phyloP scores from a whole-genome alignment of 2,888 invertebrate genomes.

The Sabatieria punctata region DNA sequence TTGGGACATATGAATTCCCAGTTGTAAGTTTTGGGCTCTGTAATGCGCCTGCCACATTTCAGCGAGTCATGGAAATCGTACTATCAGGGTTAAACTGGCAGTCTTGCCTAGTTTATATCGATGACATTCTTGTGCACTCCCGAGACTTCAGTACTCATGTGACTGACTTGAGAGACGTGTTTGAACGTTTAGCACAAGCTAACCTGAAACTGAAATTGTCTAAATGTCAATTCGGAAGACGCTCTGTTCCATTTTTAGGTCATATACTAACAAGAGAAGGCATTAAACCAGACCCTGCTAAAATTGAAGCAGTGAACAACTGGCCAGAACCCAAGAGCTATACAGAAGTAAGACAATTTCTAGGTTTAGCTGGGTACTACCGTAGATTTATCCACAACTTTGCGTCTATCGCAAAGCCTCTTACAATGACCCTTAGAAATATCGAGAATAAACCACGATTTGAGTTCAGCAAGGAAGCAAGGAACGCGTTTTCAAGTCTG shows the following conservation, averaged over 20 bases:
- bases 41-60: conserved; percentile 16
- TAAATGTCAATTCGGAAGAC: conserved; percentile 14
- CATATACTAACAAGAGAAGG: conserved; percentile 7
- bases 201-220: conserved; percentile 14
- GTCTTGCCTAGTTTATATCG: conserved; percentile 14
- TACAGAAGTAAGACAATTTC: conserved; percentile 9
- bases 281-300: conserved; percentile 1
- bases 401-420: conserved; percentile 4
- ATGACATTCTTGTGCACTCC: conserved; percentile 16
- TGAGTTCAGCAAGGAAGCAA: conserved; percentile 3
- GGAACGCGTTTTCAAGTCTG: conserved; percentile 4
- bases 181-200: conserved; percentile 12
- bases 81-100: conserved; percentile 12
- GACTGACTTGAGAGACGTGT: conserved; percentile 9
- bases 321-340: conserved; percentile 12
- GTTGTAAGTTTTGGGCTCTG: conserved; percentile 18
- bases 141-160: conserved; percentile 13
- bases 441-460: conserved; percentile 5
- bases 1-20: conserved; percentile 17
- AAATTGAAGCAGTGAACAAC: background rate
- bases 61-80: conserved; percentile 15
- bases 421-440: conserved; percentile 1
- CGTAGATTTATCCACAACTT: conserved; percentile 10
- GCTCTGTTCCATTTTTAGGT: conserved; percentile 10
- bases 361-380: conserved; percentile 12